phyloP scores from a whole-genome alignment of 2,888 invertebrate genomes.

The Lepas anatifera region DNA sequence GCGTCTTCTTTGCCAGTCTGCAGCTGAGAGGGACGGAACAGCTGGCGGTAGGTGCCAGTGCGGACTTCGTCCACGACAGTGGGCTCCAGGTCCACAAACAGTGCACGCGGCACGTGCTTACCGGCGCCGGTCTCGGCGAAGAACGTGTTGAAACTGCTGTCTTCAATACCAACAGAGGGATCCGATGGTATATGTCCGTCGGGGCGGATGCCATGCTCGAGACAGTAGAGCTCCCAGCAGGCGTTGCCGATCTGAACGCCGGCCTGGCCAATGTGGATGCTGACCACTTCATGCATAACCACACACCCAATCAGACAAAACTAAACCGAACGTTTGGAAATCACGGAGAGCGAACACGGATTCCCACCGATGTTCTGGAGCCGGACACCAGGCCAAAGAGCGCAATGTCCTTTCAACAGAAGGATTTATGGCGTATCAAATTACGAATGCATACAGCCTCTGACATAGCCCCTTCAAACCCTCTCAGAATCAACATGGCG shows the following conservation, averaged over 20 bases:
- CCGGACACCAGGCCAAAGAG: too few species aligned
- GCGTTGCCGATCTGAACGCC: constrained; percentile 43
- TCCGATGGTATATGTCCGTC: constrained; percentile 33
- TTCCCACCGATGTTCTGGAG: too few species aligned
- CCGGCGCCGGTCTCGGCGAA: constrained; percentile 61
- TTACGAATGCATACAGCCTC: background rate
- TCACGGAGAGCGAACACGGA: too few species aligned
- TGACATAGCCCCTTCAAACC: background rate
- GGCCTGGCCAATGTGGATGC: constrained; percentile 40
- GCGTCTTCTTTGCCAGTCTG: constrained; percentile 35
- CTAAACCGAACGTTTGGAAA: too few species aligned
- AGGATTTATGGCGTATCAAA: too few species aligned
- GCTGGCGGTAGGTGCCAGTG: constrained; percentile 30
- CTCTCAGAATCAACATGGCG: too few species aligned
- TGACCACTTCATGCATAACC: constrained; percentile 35
- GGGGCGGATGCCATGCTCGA: constrained; percentile 42
- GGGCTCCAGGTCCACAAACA: constrained; percentile 79
- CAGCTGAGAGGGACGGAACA: constrained; percentile 34
- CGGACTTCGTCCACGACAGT: constrained; percentile 51
- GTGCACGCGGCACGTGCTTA: constrained; percentile 75
- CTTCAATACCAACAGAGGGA: constrained; percentile 30
- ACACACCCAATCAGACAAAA: too few species aligned
- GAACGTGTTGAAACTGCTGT: constrained; percentile 43
- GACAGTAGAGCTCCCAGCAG: constrained; percentile 45
- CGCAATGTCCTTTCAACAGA: too few species aligned